Conservation (phyloP, 2,888 invertebrate genomes). For the Acanthosepion esculentum region DNA sequence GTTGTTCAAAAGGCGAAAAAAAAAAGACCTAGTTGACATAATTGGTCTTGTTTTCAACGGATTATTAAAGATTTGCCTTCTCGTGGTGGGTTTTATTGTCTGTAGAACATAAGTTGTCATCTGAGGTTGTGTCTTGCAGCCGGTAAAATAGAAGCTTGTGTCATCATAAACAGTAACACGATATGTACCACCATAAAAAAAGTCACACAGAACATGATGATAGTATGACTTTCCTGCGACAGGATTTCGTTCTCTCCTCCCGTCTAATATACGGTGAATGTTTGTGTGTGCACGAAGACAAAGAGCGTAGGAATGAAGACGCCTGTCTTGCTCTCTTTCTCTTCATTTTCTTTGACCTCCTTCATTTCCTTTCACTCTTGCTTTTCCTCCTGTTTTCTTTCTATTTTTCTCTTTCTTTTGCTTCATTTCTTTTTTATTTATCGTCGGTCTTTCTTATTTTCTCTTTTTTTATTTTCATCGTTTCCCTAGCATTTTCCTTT, state of each 20-base stretch:
- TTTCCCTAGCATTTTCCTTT: not conserved
- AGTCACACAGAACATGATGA: not conserved
- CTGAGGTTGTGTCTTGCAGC: not conserved
- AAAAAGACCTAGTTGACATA: not conserved
- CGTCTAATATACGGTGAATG: not conserved
- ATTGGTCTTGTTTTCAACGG: conserved; percentile 18
- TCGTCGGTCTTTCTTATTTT: not conserved
- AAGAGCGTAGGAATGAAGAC: not conserved
- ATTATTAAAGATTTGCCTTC: not conserved
- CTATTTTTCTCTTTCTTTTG: not conserved
- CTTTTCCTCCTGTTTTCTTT: not conserved
- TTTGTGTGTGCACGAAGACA: not conserved
- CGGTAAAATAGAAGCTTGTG: not conserved
- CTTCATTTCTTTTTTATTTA: not conserved
- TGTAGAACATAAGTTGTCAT: not conserved
- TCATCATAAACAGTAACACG: not conserved
- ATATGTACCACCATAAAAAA: conserved; percentile 4
- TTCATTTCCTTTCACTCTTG: not conserved
- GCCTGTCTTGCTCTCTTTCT: not conserved
- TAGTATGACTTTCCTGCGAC: not conserved
- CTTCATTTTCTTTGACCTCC: not conserved
- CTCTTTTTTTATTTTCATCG: not conserved
- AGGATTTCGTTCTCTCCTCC: not conserved
- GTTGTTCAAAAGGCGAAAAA: not conserved
- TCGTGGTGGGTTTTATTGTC: not conserved